A percentile compares a stretch with the other conserved stretches of the same genome.
These are phyloP conservation scores for Megaceryle alcyon DNA, from an alignment of 2,797 vertebrate genomes.

Conservation along the genomic window DNA sequence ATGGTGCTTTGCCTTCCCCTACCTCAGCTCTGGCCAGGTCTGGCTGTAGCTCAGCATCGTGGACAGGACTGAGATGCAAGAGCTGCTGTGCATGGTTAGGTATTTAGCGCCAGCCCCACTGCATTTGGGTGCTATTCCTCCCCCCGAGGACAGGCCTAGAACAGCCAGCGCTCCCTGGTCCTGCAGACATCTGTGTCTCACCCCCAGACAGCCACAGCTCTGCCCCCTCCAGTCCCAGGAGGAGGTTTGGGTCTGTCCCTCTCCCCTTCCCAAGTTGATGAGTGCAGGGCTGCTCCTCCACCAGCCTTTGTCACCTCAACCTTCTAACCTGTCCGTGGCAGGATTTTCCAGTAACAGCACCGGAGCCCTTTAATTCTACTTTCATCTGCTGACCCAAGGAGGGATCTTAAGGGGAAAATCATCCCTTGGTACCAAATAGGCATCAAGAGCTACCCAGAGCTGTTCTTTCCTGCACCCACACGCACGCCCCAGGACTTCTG, in stretches of 20 bases:
- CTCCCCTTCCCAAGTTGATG: background rate
- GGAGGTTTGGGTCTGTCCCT: background rate
- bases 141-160: background rate
- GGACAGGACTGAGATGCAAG: background rate
- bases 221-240: background rate
- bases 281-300: background rate
- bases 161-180: background rate
- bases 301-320: background rate
- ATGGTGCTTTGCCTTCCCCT: background rate
- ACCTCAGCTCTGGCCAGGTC: background rate
- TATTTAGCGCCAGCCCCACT: background rate
- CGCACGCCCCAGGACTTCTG: rapidly evolving
- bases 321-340: background rate
- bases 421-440: background rate
- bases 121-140: background rate
- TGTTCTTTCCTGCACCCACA: rapidly evolving
- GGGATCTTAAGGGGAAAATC: background rate
- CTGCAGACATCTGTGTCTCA: background rate
- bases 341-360: background rate
- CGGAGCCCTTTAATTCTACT: background rate
- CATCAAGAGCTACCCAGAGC: rapidly evolving
- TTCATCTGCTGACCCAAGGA: background rate
- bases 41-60: background rate
- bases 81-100: background rate
- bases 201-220: background rate